Conservation (phyloP, 2,113 vertebrate genomes). For the Dermatemys mawii region DNA sequence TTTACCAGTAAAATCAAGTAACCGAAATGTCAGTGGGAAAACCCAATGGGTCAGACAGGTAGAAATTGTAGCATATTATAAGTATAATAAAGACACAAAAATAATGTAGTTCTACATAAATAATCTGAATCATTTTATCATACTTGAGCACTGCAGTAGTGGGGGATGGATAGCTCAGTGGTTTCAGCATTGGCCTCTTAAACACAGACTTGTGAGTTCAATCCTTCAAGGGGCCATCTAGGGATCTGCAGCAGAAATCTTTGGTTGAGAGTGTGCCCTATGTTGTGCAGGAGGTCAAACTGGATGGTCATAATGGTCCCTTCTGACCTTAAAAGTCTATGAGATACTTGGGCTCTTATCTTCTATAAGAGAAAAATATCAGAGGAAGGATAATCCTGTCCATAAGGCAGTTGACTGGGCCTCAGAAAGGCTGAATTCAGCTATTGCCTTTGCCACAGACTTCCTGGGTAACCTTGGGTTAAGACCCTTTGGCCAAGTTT, state of each 20-base stretch:
- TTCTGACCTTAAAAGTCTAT: no score
- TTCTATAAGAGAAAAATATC: neutral
- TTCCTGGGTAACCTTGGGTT: neutral
- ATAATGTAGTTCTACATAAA: neutral
- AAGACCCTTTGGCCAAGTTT: neutral
- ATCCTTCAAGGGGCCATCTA: no score
- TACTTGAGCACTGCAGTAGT: neutral
- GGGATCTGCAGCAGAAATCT: no score
- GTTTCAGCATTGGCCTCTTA: no score
- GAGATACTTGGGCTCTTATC: neutral
- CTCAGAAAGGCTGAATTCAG: neutral
- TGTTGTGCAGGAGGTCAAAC: no score
- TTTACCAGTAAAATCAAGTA: neutral
- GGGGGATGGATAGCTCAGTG: no score
- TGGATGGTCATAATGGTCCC: no score
- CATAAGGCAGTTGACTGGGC: neutral
- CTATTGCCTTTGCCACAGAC: neutral
- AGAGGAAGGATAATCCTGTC: neutral
- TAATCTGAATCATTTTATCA: neutral
- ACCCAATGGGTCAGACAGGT: neutral
- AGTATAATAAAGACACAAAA: neutral
- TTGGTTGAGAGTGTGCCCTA: no score
- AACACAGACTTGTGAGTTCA: no score
- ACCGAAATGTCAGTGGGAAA: neutral
- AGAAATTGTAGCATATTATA: neutral